Percentiles rank a stretch among this genome's conserved stretches.
phyloP scores from a whole-genome alignment of 2,888 invertebrate species.

The Germaria angustata region DNA sequence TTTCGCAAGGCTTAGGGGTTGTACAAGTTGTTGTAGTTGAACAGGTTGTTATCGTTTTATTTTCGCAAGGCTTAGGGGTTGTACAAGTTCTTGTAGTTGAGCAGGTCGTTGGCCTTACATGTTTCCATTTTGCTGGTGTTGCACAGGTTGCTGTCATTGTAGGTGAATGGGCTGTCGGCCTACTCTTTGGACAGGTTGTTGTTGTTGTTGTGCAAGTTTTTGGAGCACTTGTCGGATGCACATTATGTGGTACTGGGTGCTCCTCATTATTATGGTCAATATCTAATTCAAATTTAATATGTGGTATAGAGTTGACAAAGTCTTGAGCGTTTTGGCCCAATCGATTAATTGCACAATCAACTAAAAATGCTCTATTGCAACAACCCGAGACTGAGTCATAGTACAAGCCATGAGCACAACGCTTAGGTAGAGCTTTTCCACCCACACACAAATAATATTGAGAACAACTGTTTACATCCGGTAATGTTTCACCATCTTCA shows the following conservation, averaged over 20 bases:
- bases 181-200: too few relatives aligned
- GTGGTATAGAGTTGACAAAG: neutral
- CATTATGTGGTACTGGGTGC: neutral
- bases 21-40: neutral
- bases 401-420: constrained; percentile 51
- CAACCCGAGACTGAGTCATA: constrained; percentile 32
- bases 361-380: constrained; percentile 56
- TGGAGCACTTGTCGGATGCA: too few relatives aligned
- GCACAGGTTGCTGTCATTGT: too few relatives aligned
- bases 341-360: constrained; percentile 49
- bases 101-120: neutral
- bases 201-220: too few relatives aligned
- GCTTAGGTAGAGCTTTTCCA: constrained; percentile 28
- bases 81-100: neutral
- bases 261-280: neutral
- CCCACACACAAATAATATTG: constrained; percentile 49
- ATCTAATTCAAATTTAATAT: too few relatives aligned
- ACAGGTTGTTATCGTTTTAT: neutral
- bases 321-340: neutral
- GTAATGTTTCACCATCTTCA: constrained; percentile 49
- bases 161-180: too few relatives aligned
- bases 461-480: constrained; percentile 50
- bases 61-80: neutral
- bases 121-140: neutral
- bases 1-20: neutral